Conservation (phyloP, 2,113 vertebrate species). For the Chaenocephalus aceratus region DNA sequence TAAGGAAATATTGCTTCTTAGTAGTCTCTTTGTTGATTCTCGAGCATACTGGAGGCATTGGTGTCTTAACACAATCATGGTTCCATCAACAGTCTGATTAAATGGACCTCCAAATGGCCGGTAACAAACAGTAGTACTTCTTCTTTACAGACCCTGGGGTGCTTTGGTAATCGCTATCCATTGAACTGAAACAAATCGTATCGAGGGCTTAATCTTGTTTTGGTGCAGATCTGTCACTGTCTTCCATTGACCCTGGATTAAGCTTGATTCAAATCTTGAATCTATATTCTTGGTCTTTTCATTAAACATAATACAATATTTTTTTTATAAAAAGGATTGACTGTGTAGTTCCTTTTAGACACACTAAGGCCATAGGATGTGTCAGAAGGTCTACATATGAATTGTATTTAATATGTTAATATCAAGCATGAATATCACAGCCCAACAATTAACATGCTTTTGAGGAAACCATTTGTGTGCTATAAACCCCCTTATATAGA, state of each 20-base stretch:
- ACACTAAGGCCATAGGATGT: neutral
- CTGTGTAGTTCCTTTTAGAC: neutral
- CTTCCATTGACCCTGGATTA: neutral
- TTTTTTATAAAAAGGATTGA: neutral
- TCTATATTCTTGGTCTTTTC: neutral
- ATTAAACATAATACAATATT: no score
- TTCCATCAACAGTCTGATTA: neutral
- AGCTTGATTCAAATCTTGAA: neutral
- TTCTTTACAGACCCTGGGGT: neutral
- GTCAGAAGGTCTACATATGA: constrained; percentile 25
- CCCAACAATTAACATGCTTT: neutral
- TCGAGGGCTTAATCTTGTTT: neutral
- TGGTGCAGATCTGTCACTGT: neutral
- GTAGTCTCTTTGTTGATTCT: constrained; percentile 24
- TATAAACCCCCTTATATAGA: neutral
- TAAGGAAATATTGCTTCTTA: neutral
- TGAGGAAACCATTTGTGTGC: neutral
- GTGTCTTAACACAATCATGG: neutral
- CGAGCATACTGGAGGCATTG: constrained; percentile 4
- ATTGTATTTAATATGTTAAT: constrained; percentile 23
- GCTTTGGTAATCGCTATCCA: neutral
- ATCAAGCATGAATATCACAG: constrained; percentile 20
- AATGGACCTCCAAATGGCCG: neutral
- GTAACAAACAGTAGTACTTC: neutral
- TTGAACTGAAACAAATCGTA: neutral